Conservation (phyloP, 2,113 vertebrate species). For the Trogon surrucura region DNA sequence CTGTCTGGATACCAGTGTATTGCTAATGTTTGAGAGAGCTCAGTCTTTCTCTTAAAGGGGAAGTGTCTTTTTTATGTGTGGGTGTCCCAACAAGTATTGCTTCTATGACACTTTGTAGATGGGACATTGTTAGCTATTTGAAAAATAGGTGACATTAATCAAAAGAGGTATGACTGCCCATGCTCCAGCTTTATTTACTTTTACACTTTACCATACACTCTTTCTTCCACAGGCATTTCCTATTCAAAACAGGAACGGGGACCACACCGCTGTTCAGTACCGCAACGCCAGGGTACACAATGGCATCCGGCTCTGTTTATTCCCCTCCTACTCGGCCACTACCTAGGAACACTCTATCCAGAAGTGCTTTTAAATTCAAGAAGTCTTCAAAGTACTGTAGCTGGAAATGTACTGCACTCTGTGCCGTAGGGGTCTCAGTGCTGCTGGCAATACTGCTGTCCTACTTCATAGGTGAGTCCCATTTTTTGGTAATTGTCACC, state of each 20-base stretch:
- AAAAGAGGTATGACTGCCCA: not conserved
- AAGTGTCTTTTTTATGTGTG: not conserved
- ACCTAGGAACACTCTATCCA: conserved; percentile 93
- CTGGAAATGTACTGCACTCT: conserved; percentile 97
- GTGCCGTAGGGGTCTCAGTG: conserved; percentile 92
- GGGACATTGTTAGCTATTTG: not conserved
- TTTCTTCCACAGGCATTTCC: conserved; percentile 90
- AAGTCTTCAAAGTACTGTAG: conserved; percentile 97
- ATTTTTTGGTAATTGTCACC: not conserved
- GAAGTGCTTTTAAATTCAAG: conserved; percentile 99
- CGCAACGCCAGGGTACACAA: conserved; percentile 96
- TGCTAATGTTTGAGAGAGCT: not conserved
- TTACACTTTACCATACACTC: not conserved
- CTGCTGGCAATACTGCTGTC: conserved; percentile 93
- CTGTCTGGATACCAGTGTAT: not conserved
- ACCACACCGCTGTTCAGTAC: conserved; percentile 96
- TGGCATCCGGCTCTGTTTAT: conserved; percentile 97
- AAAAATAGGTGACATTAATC: not conserved
- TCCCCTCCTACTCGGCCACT: conserved; percentile 95
- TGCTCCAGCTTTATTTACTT: conserved; percentile 3
- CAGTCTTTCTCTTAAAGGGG: not conserved
- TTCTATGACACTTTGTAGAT: not conserved
- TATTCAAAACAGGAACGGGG: conserved; percentile 98
- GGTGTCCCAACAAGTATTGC: not conserved
- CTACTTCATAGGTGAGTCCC: conserved; percentile 93